phyloP scores from a whole-genome alignment of 2,113 vertebrate genomes.

The Sigmodon hispidus region DNA sequence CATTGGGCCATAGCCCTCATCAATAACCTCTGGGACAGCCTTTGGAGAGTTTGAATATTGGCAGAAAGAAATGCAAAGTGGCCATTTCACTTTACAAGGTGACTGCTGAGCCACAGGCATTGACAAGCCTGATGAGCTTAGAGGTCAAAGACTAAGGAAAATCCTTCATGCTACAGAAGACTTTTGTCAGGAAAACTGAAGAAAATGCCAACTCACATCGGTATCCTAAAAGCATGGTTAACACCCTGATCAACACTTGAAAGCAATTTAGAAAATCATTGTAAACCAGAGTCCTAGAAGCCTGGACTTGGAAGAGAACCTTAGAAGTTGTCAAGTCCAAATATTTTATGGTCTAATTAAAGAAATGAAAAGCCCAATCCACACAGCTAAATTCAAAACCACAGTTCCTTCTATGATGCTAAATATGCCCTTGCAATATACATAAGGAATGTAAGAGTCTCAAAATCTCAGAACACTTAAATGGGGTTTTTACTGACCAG shows the following conservation, averaged over 20 bases:
- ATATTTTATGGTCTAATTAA: neutral
- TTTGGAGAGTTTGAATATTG: neutral
- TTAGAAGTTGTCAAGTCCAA: neutral
- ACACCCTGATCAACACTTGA: neutral
- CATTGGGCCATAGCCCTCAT: constrained; percentile 27
- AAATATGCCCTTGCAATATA: neutral
- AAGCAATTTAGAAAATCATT: constrained; percentile 38
- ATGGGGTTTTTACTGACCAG: neutral
- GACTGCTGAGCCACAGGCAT: neutral
- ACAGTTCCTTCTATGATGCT: neutral
- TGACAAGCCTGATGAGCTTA: neutral
- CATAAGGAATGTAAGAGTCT: neutral
- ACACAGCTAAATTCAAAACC: neutral
- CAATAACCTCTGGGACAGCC: constrained; percentile 57
- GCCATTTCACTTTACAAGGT: constrained; percentile 54
- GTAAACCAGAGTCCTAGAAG: neutral
- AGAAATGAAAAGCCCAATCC: neutral
- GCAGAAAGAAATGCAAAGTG: constrained; percentile 59
- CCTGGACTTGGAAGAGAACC: neutral
- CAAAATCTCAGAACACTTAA: constrained; percentile 1
- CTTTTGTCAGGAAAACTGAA: constrained; percentile 52
- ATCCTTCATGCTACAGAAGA: constrained; percentile 48
- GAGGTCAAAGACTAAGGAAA: constrained; percentile 41
- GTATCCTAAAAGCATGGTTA: constrained; percentile 5
- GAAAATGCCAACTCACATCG: neutral